phyloP scores from a whole-genome alignment of 2,797 vertebrate genomes.

The Danio tinwini region DNA sequence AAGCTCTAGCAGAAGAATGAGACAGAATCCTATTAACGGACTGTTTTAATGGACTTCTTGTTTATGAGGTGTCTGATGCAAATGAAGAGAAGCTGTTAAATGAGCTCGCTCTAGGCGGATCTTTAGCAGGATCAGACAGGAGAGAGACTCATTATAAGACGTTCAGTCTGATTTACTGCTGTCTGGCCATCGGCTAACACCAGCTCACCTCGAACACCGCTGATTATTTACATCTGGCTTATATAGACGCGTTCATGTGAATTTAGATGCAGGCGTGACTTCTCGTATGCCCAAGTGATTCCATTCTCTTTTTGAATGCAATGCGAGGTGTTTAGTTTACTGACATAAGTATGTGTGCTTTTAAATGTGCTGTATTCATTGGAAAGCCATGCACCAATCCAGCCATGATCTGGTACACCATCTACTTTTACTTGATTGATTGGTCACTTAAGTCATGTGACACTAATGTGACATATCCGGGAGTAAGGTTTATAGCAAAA shows the following conservation, averaged over 20 bases:
- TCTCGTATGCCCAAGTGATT: neutral
- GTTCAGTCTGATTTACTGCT: slow-evolving; percentile 36
- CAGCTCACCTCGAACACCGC: neutral
- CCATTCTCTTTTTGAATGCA: neutral
- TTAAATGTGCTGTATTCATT: neutral
- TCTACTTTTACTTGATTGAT: neutral
- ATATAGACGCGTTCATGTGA: neutral
- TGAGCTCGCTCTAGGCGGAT: slow-evolving; percentile 6
- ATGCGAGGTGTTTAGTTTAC: neutral
- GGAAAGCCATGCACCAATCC: neutral
- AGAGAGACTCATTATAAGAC: slow-evolving; percentile 19
- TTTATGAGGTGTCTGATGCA: slow-evolving; percentile 40
- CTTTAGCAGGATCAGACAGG: slow-evolving; percentile 1
- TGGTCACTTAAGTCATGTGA: neutral
- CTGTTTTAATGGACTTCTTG: slow-evolving; percentile 41
- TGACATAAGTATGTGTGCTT: neutral
- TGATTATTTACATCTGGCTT: slow-evolving; percentile 33
- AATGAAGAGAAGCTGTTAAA: slow-evolving; percentile 40
- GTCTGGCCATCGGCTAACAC: slow-evolving; percentile 29
- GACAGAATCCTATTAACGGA: slow-evolving; percentile 11
- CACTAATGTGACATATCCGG: too few species aligned
- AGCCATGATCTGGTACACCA: neutral
- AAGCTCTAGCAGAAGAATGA: slow-evolving; percentile 22
- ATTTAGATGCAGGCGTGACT: neutral
- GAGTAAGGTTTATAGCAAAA: neutral